phyloP scores from a whole-genome alignment of 1,140 invertebrate genomes.

The Schlechtendalia chinensis region DNA sequence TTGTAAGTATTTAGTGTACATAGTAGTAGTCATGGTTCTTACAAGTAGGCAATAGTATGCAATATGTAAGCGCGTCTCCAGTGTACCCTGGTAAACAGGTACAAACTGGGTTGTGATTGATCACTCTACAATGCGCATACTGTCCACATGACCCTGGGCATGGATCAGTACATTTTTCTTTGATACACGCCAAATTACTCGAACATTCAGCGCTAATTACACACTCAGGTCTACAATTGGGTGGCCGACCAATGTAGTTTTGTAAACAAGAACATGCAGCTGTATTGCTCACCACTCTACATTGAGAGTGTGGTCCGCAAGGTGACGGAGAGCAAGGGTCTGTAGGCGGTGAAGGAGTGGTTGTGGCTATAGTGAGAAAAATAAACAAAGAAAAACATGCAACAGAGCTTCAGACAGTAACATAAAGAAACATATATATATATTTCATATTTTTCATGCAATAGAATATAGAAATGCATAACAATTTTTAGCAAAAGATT shows the following conservation, averaged over 20 bases:
- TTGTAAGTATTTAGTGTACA: conserved; percentile 23
- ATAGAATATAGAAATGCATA: conserved; percentile 53
- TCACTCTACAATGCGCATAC: conserved; percentile 60
- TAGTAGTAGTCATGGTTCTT: conserved; percentile 39
- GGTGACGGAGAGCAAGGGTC: conserved; percentile 60
- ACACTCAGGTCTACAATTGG: conserved; percentile 62
- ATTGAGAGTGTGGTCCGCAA: conserved; percentile 61
- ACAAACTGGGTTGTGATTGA: conserved; percentile 63
- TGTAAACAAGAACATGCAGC: conserved; percentile 60
- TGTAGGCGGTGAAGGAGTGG: conserved; percentile 53
- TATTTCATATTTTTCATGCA: conserved; percentile 60
- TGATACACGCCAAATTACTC: conserved; percentile 59
- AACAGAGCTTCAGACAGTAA: conserved; percentile 53
- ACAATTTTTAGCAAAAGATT: conserved; percentile 58
- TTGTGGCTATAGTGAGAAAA: conserved; percentile 53
- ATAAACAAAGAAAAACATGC: conserved; percentile 50
- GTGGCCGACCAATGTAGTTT: conserved; percentile 62
- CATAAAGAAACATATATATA: conserved; percentile 61
- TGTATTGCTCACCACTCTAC: conserved; percentile 57
- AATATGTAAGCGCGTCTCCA: conserved; percentile 58
- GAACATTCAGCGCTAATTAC: conserved; percentile 60
- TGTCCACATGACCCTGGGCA: conserved; percentile 62
- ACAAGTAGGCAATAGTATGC: conserved; percentile 53
- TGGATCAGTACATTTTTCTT: conserved; percentile 60
- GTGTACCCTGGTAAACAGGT: conserved; percentile 62